Evolutionary conservation across 2,113 vertebrate genomes (phyloP).

Genomic region (Pteropus alecto): DNA sequence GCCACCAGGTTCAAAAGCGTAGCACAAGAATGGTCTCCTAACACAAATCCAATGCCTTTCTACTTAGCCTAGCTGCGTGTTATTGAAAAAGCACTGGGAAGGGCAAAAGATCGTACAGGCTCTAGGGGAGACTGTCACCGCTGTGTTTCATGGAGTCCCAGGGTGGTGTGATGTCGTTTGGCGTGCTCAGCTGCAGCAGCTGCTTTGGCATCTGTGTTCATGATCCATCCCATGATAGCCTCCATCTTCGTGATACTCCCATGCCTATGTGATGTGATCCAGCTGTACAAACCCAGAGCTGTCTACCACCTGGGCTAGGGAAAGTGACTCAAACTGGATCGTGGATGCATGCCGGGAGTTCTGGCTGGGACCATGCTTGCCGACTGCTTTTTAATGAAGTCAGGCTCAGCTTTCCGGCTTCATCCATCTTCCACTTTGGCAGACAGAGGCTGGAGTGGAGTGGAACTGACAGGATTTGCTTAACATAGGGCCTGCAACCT

Average conservation of each 20-base stretch:
- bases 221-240: neutral
- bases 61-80: neutral
- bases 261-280: neutral
- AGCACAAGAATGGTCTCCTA: neutral
- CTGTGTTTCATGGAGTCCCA: neutral
- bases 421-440: neutral
- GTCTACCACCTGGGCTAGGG: neutral
- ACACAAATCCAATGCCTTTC: neutral
- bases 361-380: neutral
- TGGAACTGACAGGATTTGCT: neutral
- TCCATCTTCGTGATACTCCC: neutral
- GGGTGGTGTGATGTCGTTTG: accelerated
- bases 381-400: neutral
- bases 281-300: constrained; percentile 7
- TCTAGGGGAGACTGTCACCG: neutral
- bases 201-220: neutral
- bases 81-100: neutral
- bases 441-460: neutral
- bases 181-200: neutral
- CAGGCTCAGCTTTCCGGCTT: neutral
- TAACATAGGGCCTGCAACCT: neutral
- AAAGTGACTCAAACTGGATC: neutral
- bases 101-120: accelerated
- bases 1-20: neutral
- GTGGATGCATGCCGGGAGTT: neutral